Conservation (phyloP, 1,140 invertebrate genomes). For the Drosophila orena region DNA sequence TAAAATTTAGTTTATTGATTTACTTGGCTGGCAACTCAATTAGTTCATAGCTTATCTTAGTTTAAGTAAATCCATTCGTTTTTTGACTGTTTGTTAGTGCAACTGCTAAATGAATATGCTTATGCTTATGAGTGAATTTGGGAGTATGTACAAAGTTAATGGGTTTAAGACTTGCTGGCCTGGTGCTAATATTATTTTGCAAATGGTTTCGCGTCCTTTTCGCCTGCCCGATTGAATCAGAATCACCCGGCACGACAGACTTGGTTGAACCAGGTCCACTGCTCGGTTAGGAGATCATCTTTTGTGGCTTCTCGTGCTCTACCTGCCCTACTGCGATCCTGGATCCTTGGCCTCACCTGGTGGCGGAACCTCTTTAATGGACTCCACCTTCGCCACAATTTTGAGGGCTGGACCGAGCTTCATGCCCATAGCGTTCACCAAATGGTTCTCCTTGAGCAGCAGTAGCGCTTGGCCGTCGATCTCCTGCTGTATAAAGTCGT, state of each 20-base stretch:
- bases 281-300: slow-evolving; percentile 19
- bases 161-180: neutral
- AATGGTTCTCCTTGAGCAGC: slow-evolving; percentile 96
- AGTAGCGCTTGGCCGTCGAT: slow-evolving; percentile 97
- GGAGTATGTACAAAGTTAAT: slow-evolving; percentile 13
- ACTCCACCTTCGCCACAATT: slow-evolving; percentile 90
- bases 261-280: neutral
- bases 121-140: neutral
- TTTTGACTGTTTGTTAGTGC: slow-evolving; percentile 4
- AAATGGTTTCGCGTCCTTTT: neutral
- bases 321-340: slow-evolving; percentile 42
- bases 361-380: slow-evolving; percentile 73
- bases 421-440: slow-evolving; percentile 97
- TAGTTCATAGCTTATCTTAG: neutral
- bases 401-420: slow-evolving; percentile 97
- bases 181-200: neutral
- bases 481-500: slow-evolving; percentile 97
- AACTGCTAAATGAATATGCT: slow-evolving; percentile 5
- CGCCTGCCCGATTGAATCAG: slow-evolving; percentile 10
- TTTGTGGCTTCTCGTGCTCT: neutral
- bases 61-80: neutral
- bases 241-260: slow-evolving; percentile 1
- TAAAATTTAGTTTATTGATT: neutral
- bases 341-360: slow-evolving; percentile 48
- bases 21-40: slow-evolving; percentile 8